Conservation (phyloP, 37 sponge, comb jelly and placozoan genomes). For the Ianthella basta region DNA sequence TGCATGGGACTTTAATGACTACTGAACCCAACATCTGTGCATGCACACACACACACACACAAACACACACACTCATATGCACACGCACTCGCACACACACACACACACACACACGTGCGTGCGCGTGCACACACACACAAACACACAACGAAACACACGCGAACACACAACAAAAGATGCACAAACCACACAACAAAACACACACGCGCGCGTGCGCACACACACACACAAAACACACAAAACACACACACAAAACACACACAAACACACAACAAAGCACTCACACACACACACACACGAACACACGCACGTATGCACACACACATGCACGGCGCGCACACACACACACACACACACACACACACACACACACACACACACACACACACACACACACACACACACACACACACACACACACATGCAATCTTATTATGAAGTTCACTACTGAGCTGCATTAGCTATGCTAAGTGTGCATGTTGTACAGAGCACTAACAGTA, state of each 20-base stretch:
- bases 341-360: background rate
- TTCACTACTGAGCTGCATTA: background rate
- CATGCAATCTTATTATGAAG: background rate
- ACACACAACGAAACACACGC: too few species aligned
- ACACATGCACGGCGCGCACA: background rate
- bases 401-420: conserved; percentile 8
- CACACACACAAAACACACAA: background rate
- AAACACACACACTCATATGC: too few species aligned
- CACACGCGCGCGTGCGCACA: background rate
- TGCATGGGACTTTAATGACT: too few species aligned
- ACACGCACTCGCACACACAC: too few species aligned
- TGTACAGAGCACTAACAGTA: too few species aligned
- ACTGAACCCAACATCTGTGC: too few species aligned
- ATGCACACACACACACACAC: too few species aligned
- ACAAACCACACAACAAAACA: background rate
- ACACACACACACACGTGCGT: background rate
- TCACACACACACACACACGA: too few species aligned
- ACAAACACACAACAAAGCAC: background rate
- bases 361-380: background rate
- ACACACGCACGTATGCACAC: too few species aligned
- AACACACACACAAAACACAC: background rate
- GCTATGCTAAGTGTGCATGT: background rate
- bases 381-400: background rate
- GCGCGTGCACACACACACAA: too few species aligned
- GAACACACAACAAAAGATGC: background rate